A percentile compares a stretch with the other conserved stretches of the same genome.
Conservation (phyloP, 2,113 vertebrate genomes). For the Cynocephalus volans region DNA sequence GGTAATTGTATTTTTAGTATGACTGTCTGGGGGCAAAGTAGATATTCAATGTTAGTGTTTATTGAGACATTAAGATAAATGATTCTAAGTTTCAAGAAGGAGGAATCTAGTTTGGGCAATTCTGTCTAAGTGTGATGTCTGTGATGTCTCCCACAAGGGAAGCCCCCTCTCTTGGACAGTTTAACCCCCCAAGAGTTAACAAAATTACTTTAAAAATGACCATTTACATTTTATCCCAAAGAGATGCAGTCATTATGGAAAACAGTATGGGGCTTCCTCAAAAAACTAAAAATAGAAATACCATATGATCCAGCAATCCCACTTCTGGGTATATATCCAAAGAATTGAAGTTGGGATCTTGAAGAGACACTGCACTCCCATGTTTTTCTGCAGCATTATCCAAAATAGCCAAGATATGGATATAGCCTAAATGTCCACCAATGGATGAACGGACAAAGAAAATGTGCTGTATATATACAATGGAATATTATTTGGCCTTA, state of each 20-base stretch:
- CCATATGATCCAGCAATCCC: not conserved
- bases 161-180: not conserved
- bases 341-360: not conserved
- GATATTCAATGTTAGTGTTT: no score
- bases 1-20: no score
- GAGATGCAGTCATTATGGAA: not conserved
- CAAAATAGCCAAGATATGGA: not conserved
- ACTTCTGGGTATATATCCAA: not conserved
- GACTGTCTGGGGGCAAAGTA: no score
- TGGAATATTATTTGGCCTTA: not conserved
- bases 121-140: not conserved
- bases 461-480: rapidly evolving
- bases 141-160: rapidly evolving
- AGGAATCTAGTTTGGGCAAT: not conserved
- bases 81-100: not conserved
- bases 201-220: not conserved
- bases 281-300: not conserved
- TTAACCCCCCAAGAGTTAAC: not conserved
- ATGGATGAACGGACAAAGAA: not conserved
- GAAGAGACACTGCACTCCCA: not conserved
- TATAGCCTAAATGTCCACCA: not conserved
- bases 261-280: not conserved
- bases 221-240: not conserved
- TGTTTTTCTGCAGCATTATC: not conserved
- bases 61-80: not conserved